phyloP scores from a whole-genome alignment of 2,113 vertebrate genomes.

The Pachycephala philippinensis region DNA sequence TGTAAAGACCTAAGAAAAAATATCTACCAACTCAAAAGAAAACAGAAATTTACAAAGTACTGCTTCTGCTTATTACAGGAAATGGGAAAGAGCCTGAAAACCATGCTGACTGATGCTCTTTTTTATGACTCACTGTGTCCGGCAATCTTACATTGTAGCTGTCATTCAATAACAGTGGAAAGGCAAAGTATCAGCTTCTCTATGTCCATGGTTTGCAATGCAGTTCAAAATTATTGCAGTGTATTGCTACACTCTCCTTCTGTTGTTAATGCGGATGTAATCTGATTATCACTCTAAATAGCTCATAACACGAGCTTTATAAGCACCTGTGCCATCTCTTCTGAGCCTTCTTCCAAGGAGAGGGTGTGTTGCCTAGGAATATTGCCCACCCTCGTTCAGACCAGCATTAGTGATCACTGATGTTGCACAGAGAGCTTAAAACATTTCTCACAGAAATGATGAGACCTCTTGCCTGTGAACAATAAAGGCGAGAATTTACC shows the following conservation, averaged over 20 bases:
- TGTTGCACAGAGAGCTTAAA: not conserved
- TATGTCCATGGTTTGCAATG: rapidly evolving
- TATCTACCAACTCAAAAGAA: not conserved
- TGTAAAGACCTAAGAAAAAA: not conserved
- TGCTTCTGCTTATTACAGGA: conserved; percentile 22
- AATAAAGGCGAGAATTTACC: not conserved
- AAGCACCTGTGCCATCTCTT: not conserved
- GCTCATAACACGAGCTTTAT: not conserved
- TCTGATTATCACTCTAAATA: not conserved
- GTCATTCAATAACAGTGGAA: not conserved
- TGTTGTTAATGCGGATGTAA: not conserved
- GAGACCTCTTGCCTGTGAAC: not conserved
- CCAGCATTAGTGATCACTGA: not conserved
- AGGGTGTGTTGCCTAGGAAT: not conserved
- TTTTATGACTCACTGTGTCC: not conserved
- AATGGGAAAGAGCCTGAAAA: not conserved
- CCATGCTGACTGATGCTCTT: not conserved
- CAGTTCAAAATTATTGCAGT: not conserved
- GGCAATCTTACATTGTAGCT: not conserved
- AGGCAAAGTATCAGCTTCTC: not conserved
- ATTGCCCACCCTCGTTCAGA: not conserved
- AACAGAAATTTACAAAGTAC: not conserved
- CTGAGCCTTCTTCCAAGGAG: not conserved
- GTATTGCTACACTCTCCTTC: not conserved
- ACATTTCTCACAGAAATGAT: not conserved